Evolutionary conservation across 2,797 vertebrate genomes (phyloP).

Genomic region (Karalla daura): DNA sequence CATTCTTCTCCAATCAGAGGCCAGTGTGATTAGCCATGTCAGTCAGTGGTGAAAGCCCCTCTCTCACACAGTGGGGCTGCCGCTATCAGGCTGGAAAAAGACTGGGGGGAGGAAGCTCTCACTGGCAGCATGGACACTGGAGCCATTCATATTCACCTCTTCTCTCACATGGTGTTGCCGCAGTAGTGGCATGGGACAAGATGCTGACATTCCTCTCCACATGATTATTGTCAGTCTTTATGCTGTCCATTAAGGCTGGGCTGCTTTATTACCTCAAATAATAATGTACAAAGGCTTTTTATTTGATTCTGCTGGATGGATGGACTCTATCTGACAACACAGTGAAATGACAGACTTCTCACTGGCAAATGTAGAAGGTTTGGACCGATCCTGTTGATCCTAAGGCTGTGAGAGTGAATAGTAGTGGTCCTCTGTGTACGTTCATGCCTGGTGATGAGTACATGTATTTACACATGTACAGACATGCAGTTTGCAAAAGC

Average conservation of each 20-base stretch:
- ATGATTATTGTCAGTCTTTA: constrained; percentile 57
- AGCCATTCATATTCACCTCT: constrained; percentile 56
- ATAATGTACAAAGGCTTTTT: constrained; percentile 20
- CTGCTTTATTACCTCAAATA: constrained; percentile 49
- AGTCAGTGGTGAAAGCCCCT: constrained; percentile 67
- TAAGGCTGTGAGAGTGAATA: not conserved
- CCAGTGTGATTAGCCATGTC: constrained; percentile 75
- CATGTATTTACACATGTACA: constrained; percentile 27
- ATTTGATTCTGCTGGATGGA: constrained; percentile 38
- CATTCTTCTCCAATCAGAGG: constrained; percentile 78
- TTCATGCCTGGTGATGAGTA: constrained; percentile 5
- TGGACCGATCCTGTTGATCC: constrained; percentile 35
- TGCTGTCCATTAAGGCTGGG: constrained; percentile 55
- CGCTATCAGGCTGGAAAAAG: constrained; percentile 58
- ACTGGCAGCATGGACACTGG: constrained; percentile 37
- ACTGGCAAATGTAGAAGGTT: constrained; percentile 34
- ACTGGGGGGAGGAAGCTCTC: constrained; percentile 40
- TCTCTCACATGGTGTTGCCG: constrained; percentile 68
- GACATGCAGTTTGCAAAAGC: constrained; percentile 31
- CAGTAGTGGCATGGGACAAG: constrained; percentile 40
- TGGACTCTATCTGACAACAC: constrained; percentile 52
- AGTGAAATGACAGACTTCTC: constrained; percentile 42
- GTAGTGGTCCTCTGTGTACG: no score
- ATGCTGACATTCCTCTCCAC: constrained; percentile 66
- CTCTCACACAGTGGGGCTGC: constrained; percentile 16